These are phyloP conservation scores for Lacanobia wlatinum DNA, from an alignment of 2,888 invertebrate genomes.

Conservation along the genomic window DNA sequence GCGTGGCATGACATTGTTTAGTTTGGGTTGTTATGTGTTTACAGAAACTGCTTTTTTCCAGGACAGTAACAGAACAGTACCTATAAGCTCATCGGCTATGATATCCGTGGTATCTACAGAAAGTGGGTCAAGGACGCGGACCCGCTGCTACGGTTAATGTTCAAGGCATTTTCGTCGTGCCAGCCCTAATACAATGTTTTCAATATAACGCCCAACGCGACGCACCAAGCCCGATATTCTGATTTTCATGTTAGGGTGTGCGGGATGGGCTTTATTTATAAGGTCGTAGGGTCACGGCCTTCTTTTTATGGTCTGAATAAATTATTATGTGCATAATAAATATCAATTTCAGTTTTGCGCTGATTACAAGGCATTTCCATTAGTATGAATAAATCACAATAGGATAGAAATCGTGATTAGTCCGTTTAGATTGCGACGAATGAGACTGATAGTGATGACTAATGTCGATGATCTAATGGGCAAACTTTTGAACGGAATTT, in stretches of 20 bases:
- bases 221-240: slow-evolving; percentile 26
- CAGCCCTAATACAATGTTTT: slow-evolving; percentile 58
- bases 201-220: slow-evolving; percentile 45
- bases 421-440: not conserved
- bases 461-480: not conserved
- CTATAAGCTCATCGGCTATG: slow-evolving; percentile 50
- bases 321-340: slow-evolving; percentile 39
- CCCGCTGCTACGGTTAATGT: slow-evolving; percentile 60
- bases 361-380: slow-evolving; percentile 14
- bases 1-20: too few relatives aligned
- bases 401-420: slow-evolving; percentile 6
- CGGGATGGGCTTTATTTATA: slow-evolving; percentile 32
- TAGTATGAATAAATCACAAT: slow-evolving; percentile 30
- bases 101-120: slow-evolving; percentile 40
- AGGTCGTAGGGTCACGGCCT: slow-evolving; percentile 50
- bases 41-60: not conserved
- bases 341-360: slow-evolving; percentile 44
- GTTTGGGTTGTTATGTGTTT: not conserved
- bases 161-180: slow-evolving; percentile 64
- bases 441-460: not conserved
- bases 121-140: slow-evolving; percentile 71
- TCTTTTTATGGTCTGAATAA: slow-evolving; percentile 39
- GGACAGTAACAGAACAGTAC: slow-evolving; percentile 38
- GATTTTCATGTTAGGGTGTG: slow-evolving; percentile 37
- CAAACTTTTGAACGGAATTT: not conserved